A percentile compares a stretch with the other conserved stretches of the same genome.
Conservation (phyloP, 2,888 invertebrate genomes). For the Octodonta nipae region DNA sequence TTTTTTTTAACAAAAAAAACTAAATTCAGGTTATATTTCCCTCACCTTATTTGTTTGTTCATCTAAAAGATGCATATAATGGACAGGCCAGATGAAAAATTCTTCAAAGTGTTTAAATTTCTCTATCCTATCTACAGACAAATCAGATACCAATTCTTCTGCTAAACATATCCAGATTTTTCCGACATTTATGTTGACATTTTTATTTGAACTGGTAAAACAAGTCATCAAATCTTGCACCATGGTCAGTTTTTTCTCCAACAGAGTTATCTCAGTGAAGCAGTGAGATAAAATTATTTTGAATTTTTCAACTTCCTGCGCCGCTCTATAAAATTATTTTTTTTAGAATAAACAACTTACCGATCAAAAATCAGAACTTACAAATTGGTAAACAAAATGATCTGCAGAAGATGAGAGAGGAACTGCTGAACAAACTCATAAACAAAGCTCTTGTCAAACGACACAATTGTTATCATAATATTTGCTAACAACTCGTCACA, state of each 20-base stretch:
- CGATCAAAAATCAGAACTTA: too few relatives aligned
- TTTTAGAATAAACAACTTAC: too few relatives aligned
- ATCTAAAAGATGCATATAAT: conserved; percentile 16
- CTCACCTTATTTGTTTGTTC: conserved; percentile 14
- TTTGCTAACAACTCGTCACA: too few relatives aligned
- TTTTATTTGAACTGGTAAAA: conserved; percentile 10
- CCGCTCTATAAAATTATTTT: background rate
- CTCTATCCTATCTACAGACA: conserved; percentile 8
- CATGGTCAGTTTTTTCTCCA: conserved; percentile 11
- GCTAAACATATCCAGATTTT: conserved; percentile 16
- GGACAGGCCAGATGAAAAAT: conserved; percentile 20
- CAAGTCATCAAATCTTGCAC: conserved; percentile 9
- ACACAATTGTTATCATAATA: too few relatives aligned
- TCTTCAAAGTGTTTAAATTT: conserved; percentile 10
- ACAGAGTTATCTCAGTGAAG: conserved; percentile 9
- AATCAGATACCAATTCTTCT: conserved; percentile 11
- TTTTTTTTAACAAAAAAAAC: background rate
- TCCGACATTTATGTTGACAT: conserved; percentile 12
- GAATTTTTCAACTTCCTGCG: conserved; percentile 4
- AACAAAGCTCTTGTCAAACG: background rate
- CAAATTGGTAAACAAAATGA: background rate
- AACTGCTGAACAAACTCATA: background rate
- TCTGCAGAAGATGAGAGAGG: background rate
- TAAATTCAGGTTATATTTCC: conserved; percentile 2
- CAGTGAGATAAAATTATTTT: conserved; percentile 8